A percentile compares a stretch with the other conserved stretches of the same genome.
Conservation (phyloP, 2,888 invertebrate genomes). For the Lycaena phlaeas region DNA sequence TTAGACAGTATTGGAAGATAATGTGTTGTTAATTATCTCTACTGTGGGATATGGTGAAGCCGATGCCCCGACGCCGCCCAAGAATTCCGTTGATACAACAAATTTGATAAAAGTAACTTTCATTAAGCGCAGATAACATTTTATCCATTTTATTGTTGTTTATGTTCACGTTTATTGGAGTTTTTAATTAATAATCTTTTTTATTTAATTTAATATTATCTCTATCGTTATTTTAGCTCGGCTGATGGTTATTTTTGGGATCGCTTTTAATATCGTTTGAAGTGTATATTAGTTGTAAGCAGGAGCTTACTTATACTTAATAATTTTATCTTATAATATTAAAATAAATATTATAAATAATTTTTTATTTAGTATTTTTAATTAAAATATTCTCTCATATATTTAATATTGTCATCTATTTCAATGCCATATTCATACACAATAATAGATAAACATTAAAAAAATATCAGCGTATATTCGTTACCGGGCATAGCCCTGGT, state of each 20-base stretch:
- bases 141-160: not conserved
- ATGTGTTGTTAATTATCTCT: slow-evolving; percentile 45
- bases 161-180: not conserved
- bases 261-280: not conserved
- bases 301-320: no score
- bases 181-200: slow-evolving; percentile 4
- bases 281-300: no score
- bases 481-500: no score
- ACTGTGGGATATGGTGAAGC: slow-evolving; percentile 7
- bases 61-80: not conserved
- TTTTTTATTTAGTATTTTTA: no score
- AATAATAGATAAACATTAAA: no score
- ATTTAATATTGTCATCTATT: no score
- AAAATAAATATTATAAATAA: no score
- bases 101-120: not conserved
- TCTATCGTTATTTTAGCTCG: not conserved
- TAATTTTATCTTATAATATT: no score
- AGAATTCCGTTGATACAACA: slow-evolving; percentile 7
- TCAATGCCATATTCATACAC: no score
- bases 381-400: no score
- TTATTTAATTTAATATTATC: not conserved
- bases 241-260: not conserved
- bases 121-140: not conserved
- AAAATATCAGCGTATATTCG: no score
- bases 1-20: slow-evolving; percentile 50